Percentiles rank a stretch among this genome's conserved stretches.
phyloP scores from a whole-genome alignment of 2,888 invertebrate genomes.

The Byasa hedistus region DNA sequence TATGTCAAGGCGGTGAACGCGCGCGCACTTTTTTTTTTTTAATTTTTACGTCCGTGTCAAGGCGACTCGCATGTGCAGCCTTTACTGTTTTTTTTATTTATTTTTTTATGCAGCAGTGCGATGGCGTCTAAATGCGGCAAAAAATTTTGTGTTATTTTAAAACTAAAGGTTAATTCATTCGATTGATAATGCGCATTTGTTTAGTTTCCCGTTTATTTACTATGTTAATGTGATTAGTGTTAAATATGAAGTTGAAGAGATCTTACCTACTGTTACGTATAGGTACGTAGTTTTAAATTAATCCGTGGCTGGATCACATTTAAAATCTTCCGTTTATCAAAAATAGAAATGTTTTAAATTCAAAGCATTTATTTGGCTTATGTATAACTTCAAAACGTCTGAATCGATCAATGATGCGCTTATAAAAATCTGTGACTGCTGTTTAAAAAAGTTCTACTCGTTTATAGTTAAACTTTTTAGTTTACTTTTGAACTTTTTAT shows the following conservation, averaged over 20 bases:
- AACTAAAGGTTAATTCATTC: not conserved
- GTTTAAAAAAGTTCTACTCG: no score
- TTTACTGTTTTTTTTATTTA: not conserved
- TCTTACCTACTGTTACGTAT: not conserved
- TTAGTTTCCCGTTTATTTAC: not conserved
- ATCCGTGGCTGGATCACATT: no score
- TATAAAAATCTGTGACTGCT: no score
- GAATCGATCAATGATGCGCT: no score
- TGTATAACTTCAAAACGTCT: no score
- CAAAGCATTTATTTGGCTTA: no score
- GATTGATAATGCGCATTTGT: not conserved
- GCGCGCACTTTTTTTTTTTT: constrained; percentile 7
- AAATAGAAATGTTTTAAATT: no score
- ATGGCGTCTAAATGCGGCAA: not conserved
- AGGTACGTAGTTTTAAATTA: not conserved
- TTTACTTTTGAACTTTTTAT: no score
- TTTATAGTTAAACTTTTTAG: no score
- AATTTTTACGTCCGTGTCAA: constrained; percentile 6
- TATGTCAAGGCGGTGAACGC: constrained; percentile 11
- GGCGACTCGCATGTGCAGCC: constrained; percentile 5
- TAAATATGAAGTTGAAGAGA: not conserved
- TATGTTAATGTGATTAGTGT: not conserved
- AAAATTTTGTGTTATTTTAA: not conserved
- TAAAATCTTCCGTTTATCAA: no score
- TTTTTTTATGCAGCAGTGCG: no score